phyloP scores from a whole-genome alignment of 2,113 vertebrate genomes.

The Dissostichus mawsoni region DNA sequence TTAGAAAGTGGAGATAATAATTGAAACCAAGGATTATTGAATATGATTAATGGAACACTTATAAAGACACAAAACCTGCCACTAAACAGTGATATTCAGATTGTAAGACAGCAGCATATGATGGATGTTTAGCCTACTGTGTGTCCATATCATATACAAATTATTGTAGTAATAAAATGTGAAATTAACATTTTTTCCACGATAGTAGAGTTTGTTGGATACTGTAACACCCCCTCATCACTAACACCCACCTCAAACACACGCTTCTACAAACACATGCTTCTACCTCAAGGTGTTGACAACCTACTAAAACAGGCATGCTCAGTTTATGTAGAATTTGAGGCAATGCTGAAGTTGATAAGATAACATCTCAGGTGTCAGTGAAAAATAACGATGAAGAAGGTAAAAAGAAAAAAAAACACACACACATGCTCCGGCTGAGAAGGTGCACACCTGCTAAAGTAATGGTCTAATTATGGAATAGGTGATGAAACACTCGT shows the following conservation, averaged over 20 bases:
- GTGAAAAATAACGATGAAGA: constrained; percentile 13
- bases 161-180: not conserved
- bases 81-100: not conserved
- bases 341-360: constrained; percentile 62
- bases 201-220: constrained; percentile 27
- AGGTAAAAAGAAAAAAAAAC: not conserved
- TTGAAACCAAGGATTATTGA: not conserved
- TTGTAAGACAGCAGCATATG: constrained; percentile 4
- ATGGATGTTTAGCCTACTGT: not conserved
- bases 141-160: not conserved
- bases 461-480: constrained; percentile 86
- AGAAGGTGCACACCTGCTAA: constrained; percentile 80
- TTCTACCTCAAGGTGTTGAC: constrained; percentile 69
- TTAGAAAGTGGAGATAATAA: not conserved
- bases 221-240: constrained; percentile 38
- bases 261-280: constrained; percentile 53
- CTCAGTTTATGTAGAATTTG: constrained; percentile 52
- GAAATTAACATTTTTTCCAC: constrained; percentile 3
- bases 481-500: constrained; percentile 81
- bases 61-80: constrained; percentile 15
- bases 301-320: constrained; percentile 48
- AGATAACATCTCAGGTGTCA: constrained; percentile 73
- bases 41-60: constrained; percentile 26
- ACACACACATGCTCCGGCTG: constrained; percentile 53
- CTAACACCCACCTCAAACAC: constrained; percentile 13